Conservation (phyloP, 2,797 vertebrate species). For the Coranthus polyacanthus region DNA sequence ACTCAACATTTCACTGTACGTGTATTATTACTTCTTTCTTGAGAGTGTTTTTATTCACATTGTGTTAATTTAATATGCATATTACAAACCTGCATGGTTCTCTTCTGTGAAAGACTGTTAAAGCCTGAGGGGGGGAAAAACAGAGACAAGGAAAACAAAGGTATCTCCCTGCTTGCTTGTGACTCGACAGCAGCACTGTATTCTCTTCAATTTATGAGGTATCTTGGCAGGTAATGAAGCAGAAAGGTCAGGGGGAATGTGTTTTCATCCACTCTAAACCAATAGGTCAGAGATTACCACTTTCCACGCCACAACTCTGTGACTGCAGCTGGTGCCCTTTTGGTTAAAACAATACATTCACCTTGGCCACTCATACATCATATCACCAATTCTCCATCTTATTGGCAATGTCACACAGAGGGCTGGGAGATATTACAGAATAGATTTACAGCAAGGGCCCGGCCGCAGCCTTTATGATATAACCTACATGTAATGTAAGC, state of each 20-base stretch:
- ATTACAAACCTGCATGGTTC: not conserved
- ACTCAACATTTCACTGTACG: no score
- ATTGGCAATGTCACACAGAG: constrained; percentile 71
- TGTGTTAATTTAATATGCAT: not conserved
- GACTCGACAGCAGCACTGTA: constrained; percentile 41
- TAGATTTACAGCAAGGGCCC: constrained; percentile 65
- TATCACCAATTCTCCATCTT: constrained; percentile 73
- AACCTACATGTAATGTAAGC: constrained; percentile 71
- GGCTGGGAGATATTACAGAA: constrained; percentile 59
- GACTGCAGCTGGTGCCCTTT: constrained; percentile 78
- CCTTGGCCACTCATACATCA: constrained; percentile 73
- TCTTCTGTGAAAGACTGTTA: not conserved
- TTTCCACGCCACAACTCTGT: constrained; percentile 73
- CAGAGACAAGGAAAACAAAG: not conserved
- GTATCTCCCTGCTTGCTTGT: not conserved
- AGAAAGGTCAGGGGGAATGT: constrained; percentile 76
- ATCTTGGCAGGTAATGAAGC: constrained; percentile 76
- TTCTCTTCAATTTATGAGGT: constrained; percentile 69
- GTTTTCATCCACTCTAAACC: constrained; percentile 75
- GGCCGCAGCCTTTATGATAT: constrained; percentile 55
- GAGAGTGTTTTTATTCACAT: not conserved
- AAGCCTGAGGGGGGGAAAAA: not conserved
- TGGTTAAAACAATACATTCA: constrained; percentile 77
- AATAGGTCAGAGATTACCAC: constrained; percentile 76
- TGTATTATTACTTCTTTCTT: no score